Base-by-base conservation (phyloP, 2,888 invertebrate species). In the Hyposoter didymator region DNA sequence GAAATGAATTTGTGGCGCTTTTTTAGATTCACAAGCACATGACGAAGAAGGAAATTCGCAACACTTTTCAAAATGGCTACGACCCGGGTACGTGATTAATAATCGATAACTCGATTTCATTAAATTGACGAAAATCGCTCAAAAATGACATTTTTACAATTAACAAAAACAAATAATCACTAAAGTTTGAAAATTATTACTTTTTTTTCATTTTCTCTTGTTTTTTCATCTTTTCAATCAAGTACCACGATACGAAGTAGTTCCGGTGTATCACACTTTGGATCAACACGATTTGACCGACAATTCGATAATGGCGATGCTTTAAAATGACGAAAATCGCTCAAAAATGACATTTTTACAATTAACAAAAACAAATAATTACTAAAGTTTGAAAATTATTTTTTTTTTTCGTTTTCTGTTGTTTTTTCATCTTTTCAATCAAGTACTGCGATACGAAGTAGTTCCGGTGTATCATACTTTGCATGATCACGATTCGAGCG, bases 231-330 rank as follows among this genome's bases (percentile, higher is more conserved):
- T 67, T 69, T 14, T 64, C n/a, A 10, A 72, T 88, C 28, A 52
- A 93, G 92, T 92, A 59, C 92, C 93, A 1, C 85, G 91, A 0
- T 91, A 92, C 75, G 91, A 92, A 78, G 82, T 93, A 2, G 91
- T 92, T 4, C 83, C 89, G 10, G 78, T 92, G 17, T 66, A 81
- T 28, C 91, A 91, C 78, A 88, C 84, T 0, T 80, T 88, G 32
- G 39, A 80, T 0, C 79, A 82, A 39, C 69, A 62, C 32, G 32
- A 78, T n/a, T 32, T 55, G 6, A 72, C 76, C 7, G 22, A 62
- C 7, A 49, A 70, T 28, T 66, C 70, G 28, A 73, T 76, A 17
- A n/a, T 89, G 0, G 72, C 86, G 17, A n/a, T n/a, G n/a, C n/a
- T n/a, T n/a, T n/a, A n/a, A n/a, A n/a, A n/a, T n/a, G n/a, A n/a